These are phyloP conservation scores for Drosophila neocordata DNA, from an alignment of 1,140 invertebrate genomes.

Conservation along the genomic window DNA sequence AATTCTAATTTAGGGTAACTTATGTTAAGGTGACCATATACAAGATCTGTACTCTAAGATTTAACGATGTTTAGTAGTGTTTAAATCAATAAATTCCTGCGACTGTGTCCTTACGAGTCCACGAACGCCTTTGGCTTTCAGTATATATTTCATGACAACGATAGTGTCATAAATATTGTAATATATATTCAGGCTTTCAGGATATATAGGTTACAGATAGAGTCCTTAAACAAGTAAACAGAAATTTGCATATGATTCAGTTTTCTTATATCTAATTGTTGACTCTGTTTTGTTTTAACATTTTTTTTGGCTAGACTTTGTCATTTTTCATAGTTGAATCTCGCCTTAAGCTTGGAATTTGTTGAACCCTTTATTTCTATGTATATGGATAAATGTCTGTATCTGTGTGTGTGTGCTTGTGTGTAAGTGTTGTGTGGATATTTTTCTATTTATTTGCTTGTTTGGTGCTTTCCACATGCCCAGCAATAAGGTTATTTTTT, in stretches of 20 bases:
- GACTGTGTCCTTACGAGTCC: too few species aligned
- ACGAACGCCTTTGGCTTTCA: too few species aligned
- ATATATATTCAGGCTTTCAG: too few species aligned
- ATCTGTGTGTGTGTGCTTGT: not conserved
- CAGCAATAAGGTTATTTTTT: conserved; percentile 43
- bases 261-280: not conserved
- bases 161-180: too few species aligned
- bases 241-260: not conserved
- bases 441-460: conserved; percentile 10
- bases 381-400: not conserved
- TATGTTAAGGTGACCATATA: too few species aligned
- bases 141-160: too few species aligned
- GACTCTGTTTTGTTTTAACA: not conserved
- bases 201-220: too few species aligned
- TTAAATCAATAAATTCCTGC: too few species aligned
- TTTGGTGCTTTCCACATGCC: conserved; percentile 10
- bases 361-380: conserved; percentile 4
- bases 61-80: too few species aligned
- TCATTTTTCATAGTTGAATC: not conserved
- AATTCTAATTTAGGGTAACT: too few species aligned
- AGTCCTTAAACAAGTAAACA: too few species aligned
- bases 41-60: too few species aligned
- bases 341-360: not conserved
- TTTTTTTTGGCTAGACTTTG: conserved; percentile 1
- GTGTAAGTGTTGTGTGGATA: not conserved